Base-by-base conservation (phyloP, 30 jellyfish, hydroid and myxozoan genomes). In the Clytia hemisphaerica region DNA sequence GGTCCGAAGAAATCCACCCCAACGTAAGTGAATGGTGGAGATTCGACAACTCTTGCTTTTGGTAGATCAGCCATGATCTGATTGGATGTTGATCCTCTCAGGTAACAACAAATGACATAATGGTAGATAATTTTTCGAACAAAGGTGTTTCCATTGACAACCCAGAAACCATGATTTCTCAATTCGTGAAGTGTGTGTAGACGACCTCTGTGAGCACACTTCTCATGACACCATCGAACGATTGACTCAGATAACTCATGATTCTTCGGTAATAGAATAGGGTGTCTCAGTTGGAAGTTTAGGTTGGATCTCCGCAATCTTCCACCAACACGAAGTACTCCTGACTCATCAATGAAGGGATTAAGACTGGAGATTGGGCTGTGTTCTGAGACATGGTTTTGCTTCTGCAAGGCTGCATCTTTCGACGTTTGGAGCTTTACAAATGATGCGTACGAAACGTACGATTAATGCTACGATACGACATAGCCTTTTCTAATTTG, bases 41-140 rank as follows among this genome's bases (percentile, higher is more conserved):
- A 22, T 58, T 22, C 80, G 2, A 36, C 50, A 36, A 76, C 67
- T 51, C 89, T 34, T 29, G 62, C 86, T 36, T 19, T 55, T 54
- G 84, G 77, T 26, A 72, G 36, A 45, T 61, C 49, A 14, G 80
- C 77, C 89, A 76, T 76, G 57, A 50, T 76, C 45, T 76, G 89
- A 59, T 1, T 34, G 29, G 57, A 71, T 19, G 80, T 63, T n/a
- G 42, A 57, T 71, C 34, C 16, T 40, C 71, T 59, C 61, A 38
- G 80, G 18, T 34, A 71, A 29, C 58, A 32, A 40, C 86, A 76
- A 45, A 22, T 50, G 34, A 76, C 57, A 58, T 79, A 76, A 24
- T 27, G 15, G 6, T 42, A 37, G 10, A 21, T 19, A n/a, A 76
- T 32, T 28, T 59, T 50, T 6, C 73, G 57, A 34, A 76, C 73